These are phyloP conservation scores for Pseudorhombus dupliciocellatus DNA, from an alignment of 2,113 vertebrate species.

Conservation along the genomic window DNA sequence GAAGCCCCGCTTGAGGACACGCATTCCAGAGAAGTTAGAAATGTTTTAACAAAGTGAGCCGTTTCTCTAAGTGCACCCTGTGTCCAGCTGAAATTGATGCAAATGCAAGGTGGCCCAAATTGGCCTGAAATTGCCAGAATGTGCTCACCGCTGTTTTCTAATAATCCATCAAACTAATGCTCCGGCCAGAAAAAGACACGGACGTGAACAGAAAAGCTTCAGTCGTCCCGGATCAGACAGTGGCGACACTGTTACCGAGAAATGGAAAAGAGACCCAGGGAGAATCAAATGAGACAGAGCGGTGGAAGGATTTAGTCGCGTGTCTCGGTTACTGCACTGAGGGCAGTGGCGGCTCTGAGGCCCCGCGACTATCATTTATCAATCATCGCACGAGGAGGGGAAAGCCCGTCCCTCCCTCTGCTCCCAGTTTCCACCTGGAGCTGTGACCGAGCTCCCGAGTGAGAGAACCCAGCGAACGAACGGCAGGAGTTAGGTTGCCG, in stretches of 20 bases:
- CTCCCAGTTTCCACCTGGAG: slow-evolving; percentile 63
- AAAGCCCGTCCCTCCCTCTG: slow-evolving; percentile 52
- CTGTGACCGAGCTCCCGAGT: slow-evolving; percentile 40
- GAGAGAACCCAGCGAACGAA: slow-evolving; percentile 46
- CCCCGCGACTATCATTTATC: slow-evolving; percentile 69
- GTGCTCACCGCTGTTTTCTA: slow-evolving; percentile 66
- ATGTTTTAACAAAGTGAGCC: slow-evolving; percentile 10
- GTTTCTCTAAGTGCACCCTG: slow-evolving; percentile 16
- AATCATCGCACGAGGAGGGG: slow-evolving; percentile 57
- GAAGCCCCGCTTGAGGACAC: neutral
- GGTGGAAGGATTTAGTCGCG: slow-evolving; percentile 68
- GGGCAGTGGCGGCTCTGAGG: slow-evolving; percentile 40
- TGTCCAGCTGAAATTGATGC: slow-evolving; percentile 49
- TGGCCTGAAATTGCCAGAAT: slow-evolving; percentile 55
- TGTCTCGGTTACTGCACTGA: slow-evolving; percentile 62
- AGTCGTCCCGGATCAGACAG: slow-evolving; percentile 59
- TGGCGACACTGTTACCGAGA: slow-evolving; percentile 53
- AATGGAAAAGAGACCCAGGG: slow-evolving; percentile 26
- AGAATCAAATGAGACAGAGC: slow-evolving; percentile 29
- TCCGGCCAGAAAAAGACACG: slow-evolving; percentile 35
- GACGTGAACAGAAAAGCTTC: slow-evolving; percentile 42
- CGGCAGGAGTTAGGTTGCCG: slow-evolving; percentile 60
- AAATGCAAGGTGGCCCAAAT: slow-evolving; percentile 69
- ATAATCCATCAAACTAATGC: slow-evolving; percentile 72
- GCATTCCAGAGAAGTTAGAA: slow-evolving; percentile 18